Evolutionary conservation across 2,888 invertebrate species (phyloP), one percentile per base, ranked within the genome.

Genomic region (Acrobasis suavella): DNA sequence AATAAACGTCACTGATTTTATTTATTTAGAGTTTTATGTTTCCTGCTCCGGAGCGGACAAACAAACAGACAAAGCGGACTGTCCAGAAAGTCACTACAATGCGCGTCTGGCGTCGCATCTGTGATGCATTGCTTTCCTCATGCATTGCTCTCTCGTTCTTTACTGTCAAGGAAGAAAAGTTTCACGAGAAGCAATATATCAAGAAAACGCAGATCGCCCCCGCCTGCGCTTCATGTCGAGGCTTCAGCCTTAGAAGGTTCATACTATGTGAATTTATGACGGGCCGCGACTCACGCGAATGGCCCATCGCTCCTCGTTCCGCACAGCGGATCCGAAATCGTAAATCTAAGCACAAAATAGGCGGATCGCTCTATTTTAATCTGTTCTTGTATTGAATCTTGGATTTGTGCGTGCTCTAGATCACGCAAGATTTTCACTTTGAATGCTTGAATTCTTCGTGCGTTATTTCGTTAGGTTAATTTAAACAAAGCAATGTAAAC

Each of bases 241-340:
- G 14, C 61, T 61, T 55, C 60, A 55, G 62, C 61, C 32, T 61
- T 59, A 50, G 22, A 62, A 58, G 51, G 49, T 50, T 50, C 46
- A 46, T 67, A 69, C 72, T 74, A 73, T 76, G 72, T 72, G 75
- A 73, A 78, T 78, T 78, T 78, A 78, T 76, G 74, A 75, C 68
- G 69, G 69, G 61, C 66, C 64, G 52, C 62, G 58, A 59, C 65
- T 62, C 68, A 67, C 67, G 69, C 70, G 69, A 72, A 71, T 62
- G 65, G 71, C 67, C 67, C 72, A 73, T 78, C 73, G 69, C 68
- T 74, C 67, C 67, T 65, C 65, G 64, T 63, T 62, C 51, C 58
- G 10, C 50, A 58, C 32, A 50, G 50, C 50, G 32, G 38, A 49
- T 52, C 55, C 54, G 10, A 37, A 61, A 46, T 37, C 46, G 61